Evolutionary conservation across 64 coral and sea anemone genomes (phyloP).

Genomic region (Exaiptasia diaphana): DNA sequence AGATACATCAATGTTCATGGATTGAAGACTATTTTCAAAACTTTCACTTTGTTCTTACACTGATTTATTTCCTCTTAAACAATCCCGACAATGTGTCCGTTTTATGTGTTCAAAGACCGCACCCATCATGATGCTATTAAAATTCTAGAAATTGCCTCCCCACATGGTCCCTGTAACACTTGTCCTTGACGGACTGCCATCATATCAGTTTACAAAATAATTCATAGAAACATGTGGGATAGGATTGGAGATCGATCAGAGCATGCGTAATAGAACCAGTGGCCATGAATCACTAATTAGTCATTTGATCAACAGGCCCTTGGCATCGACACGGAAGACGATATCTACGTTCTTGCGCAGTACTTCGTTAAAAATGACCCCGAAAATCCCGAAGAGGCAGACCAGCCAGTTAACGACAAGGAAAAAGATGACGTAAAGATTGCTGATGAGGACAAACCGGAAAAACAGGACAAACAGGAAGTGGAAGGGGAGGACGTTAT

Average conservation of each 20-base stretch:
- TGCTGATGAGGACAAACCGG: not conserved
- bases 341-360: slow-evolving; percentile 82
- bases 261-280: too few species aligned
- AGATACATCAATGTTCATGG: not conserved
- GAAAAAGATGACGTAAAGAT: not conserved
- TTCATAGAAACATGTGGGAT: too few species aligned
- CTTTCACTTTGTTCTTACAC: not conserved
- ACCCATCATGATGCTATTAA: too few species aligned
- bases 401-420: not conserved
- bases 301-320: slow-evolving; percentile 71
- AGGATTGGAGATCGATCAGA: too few species aligned
- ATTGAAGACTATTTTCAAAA: not conserved
- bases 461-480: not conserved
- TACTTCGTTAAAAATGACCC: slow-evolving; percentile 62
- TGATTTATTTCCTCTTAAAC: not conserved
- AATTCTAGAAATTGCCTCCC: too few species aligned
- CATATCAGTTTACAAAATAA: too few species aligned
- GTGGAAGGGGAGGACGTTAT: not conserved
- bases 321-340: slow-evolving; percentile 93
- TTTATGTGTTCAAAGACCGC: not conserved
- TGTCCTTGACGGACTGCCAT: too few species aligned
- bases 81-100: not conserved
- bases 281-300: too few species aligned
- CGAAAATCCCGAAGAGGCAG: not conserved
- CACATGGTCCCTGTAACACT: too few species aligned